A percentile compares a stretch with the other conserved stretches of the same genome.
Evolutionary conservation across 92 coral and sea anemone genomes (phyloP).

Genomic region (Epizoanthus stellaris): DNA sequence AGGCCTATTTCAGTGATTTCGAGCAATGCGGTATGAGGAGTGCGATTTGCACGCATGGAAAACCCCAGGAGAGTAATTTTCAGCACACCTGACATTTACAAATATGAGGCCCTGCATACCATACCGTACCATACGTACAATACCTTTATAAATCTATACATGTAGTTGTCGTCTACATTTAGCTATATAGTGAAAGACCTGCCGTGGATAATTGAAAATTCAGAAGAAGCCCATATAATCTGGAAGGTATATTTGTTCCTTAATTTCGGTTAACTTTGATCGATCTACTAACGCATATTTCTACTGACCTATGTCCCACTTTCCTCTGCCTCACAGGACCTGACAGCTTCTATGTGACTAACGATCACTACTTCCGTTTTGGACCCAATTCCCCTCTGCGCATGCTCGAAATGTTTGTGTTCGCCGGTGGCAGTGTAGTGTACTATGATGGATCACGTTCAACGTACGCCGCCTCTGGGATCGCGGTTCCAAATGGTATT

Average conservation of each 20-base stretch:
- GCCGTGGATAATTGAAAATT: too few relatives aligned
- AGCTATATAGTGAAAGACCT: too few relatives aligned
- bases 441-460: slow-evolving; percentile 77
- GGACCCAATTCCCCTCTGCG: slow-evolving; percentile 51
- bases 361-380: slow-evolving; percentile 80
- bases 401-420: slow-evolving; percentile 47
- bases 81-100: too few relatives aligned
- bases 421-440: slow-evolving; percentile 62
- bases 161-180: too few relatives aligned
- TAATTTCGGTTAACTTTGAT: background rate
- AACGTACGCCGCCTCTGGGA: slow-evolving; percentile 62
- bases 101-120: too few relatives aligned
- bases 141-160: too few relatives aligned
- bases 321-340: slow-evolving; percentile 62
- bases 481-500: slow-evolving; percentile 80
- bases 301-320: background rate
- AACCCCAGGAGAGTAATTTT: too few relatives aligned
- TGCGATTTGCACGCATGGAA: too few relatives aligned
- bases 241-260: background rate
- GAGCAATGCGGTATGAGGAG: too few relatives aligned
- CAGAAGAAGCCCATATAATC: background rate
- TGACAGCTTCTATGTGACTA: slow-evolving; percentile 85
- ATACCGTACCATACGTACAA: too few relatives aligned
- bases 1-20: too few relatives aligned
- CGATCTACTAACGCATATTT: background rate